These are phyloP conservation scores for Tupaia chinensis DNA, from an alignment of 2,113 vertebrate genomes.

Conservation along the genomic window DNA sequence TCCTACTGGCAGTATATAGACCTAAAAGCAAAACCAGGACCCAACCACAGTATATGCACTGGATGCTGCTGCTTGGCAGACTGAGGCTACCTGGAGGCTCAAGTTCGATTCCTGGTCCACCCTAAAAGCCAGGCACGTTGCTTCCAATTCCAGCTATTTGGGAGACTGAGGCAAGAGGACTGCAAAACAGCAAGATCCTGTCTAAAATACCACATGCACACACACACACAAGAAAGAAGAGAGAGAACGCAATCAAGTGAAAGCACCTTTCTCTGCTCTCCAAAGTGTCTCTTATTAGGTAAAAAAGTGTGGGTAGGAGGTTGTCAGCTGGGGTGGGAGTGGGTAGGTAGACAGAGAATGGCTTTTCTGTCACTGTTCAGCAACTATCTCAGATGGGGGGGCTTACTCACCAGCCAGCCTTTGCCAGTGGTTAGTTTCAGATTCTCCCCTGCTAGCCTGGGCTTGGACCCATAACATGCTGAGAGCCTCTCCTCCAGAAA, in stretches of 20 bases:
- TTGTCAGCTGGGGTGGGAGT: not conserved
- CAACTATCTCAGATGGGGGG: not conserved
- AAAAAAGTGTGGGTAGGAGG: not conserved
- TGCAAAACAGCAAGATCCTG: too few species aligned
- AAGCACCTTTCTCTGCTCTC: not conserved
- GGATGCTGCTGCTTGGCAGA: too few species aligned
- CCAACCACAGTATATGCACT: too few species aligned
- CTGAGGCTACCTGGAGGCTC: too few species aligned
- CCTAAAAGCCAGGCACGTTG: too few species aligned
- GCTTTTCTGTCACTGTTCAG: not conserved
- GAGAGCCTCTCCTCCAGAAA: slow-evolving; percentile 93
- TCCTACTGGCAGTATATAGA: not conserved
- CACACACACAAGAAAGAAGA: too few species aligned
- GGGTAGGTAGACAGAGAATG: not conserved
- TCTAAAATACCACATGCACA: too few species aligned
- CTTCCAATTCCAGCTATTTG: too few species aligned
- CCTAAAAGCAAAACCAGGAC: not conserved
- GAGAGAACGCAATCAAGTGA: not conserved
- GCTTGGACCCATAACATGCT: slow-evolving; percentile 86
- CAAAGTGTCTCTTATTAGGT: not conserved
- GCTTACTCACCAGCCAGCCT: slow-evolving; percentile 96
- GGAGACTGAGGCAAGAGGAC: too few species aligned
- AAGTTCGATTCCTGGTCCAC: too few species aligned
- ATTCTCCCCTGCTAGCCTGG: slow-evolving; percentile 92
- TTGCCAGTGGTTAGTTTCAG: slow-evolving; percentile 96